Base-by-base conservation (phyloP, 2,888 invertebrate genomes). In the Papilio gigon region DNA sequence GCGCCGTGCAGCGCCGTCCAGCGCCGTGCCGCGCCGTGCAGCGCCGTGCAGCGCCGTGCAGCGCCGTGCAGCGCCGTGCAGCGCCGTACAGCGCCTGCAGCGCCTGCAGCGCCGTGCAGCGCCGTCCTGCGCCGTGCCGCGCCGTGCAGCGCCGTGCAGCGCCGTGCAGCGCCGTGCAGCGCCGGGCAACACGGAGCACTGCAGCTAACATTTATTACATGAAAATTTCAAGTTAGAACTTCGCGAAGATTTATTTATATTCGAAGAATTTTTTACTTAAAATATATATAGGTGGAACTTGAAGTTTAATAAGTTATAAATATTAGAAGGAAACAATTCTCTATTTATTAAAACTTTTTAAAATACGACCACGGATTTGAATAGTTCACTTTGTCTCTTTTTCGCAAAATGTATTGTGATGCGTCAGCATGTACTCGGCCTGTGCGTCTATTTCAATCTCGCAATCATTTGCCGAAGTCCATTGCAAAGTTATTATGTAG, bases 401-500 rank as follows among this genome's bases (percentile, higher is more conserved):
- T 40, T 14, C 6, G 40, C 4, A 5, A 35, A 35, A 5, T 11
- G 8, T 8, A 35, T 35, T 1, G 33, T 9, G 33, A 40, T 1
- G 14, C 6, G 25, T 17, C 65, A 60, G 56, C 22, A 66, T 53
- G 4, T n/a, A 50, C n/a, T 67, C 66, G 42, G 61, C 11, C 68
- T 71, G 71, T 73, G 50, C 67, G 37, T 68, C 71, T 74, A 74
- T 72, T 73, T 72, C 50, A 66, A 69, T 62, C 70, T 17, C 65
- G 65, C 73, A 73, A 75, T 73, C 74, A 65, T 70, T 56, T 60
- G 42, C 65, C 68, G 68, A 68, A 70, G 71, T 72, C 72, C 70
- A 70, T 65, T 73, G 71, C 72, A 68, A 71, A 67, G 65, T 61
- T 64, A 67, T 70, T 25, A 69, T 40, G 70, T 22, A 67, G 59